Evolutionary conservation across 2,113 vertebrate genomes (phyloP), one percentile per base, ranked within the genome.

Genomic region (Proterorhinus semilunaris): DNA sequence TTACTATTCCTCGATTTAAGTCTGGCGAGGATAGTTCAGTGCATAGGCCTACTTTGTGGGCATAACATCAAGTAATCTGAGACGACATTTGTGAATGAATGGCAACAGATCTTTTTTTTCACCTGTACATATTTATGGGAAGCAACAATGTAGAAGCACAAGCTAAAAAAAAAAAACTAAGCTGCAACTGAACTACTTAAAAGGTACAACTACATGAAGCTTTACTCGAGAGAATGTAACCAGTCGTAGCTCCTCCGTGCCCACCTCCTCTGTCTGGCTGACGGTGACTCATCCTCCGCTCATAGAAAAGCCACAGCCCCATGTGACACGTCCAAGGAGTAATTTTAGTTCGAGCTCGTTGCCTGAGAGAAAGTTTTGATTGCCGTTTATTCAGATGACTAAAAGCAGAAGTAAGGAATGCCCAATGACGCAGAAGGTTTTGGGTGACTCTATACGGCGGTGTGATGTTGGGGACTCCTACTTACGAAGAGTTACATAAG

Each of bases 231-330:
- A 27, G 27, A 36, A 36, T 36, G 27, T 36, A 13, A 13, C 12
- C 1, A 1, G 4, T 9, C 9, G 52, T 17, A 27, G 16, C 52
- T 53, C 3, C 52, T 53, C n/a, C 17, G 7, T 17, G 27, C 16
- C 53, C 53, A 11, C 17, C 10, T 27, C 6, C 6, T 61, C 44
- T 64, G 17, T 59, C 59, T 6, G 13, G 7, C 50, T 78, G 76
- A 74, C 74, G 67, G 77, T 90, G 89, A 90, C 72, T 90, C 86
- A 89, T 62, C 5, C 44, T 53, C 50, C 4, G 12, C 43, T 75
- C 36, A 66, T 27, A 67, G 45, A 76, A 59, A 61, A 61, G 1
- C 16, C 51, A 67, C 64, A 55, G 43, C 17, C 44, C 51, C 67
- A 51, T 68, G 69, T 68, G 69, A 83, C 58, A 11, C 43, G 4